A percentile compares a stretch with the other conserved stretches of the same genome.
phyloP scores from a whole-genome alignment of 2,797 vertebrate species.

The Lerista edwardsae region DNA sequence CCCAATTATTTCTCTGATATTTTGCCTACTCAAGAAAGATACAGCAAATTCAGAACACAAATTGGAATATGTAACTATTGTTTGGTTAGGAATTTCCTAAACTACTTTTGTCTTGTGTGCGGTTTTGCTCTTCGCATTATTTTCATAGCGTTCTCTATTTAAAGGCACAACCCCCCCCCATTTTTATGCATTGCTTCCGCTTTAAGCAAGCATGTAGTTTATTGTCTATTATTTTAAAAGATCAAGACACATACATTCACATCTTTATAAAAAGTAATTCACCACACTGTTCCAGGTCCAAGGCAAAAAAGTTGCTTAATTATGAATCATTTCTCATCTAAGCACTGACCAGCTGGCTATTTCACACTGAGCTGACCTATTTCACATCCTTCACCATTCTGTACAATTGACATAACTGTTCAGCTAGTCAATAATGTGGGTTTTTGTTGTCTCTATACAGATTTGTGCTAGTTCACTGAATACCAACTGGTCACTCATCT shows the following conservation, averaged over 20 bases:
- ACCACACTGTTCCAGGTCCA: not conserved
- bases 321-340: not conserved
- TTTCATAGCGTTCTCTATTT: not conserved
- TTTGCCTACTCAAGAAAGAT: not conserved
- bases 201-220: no score
- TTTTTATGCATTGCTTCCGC: not conserved
- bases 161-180: not conserved
- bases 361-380: not conserved
- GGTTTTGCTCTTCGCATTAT: no score
- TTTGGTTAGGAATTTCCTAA: not conserved
- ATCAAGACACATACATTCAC: not conserved
- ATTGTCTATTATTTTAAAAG: not conserved
- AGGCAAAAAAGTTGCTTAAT: not conserved
- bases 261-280: not conserved
- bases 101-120: no score
- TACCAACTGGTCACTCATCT: not conserved
- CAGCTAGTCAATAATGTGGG: not conserved
- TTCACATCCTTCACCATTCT: not conserved
- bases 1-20: not conserved
- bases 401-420: not conserved
- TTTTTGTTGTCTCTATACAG: no score
- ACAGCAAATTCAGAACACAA: no score
- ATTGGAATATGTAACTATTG: not conserved
- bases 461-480: not conserved
- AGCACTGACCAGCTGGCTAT: not conserved